Conservation (phyloP, 2,888 invertebrate genomes). For the Noctua janthina region DNA sequence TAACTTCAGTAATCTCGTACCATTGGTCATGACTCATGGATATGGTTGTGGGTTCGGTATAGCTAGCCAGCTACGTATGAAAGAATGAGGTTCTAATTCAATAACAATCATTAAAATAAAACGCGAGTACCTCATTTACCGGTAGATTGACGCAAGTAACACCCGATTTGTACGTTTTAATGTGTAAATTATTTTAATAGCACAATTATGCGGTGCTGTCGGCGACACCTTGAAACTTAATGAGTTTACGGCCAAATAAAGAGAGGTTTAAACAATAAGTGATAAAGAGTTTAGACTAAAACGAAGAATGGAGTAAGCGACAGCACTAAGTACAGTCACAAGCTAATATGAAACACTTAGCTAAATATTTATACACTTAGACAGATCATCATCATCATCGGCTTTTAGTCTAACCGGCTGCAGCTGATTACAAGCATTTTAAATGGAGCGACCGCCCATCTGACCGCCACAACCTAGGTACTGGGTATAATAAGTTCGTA, state of each 20-base stretch:
- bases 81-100: constrained; percentile 10
- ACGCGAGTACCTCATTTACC: constrained; percentile 52
- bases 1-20: constrained; percentile 16
- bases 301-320: constrained; percentile 49
- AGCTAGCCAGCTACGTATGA: not conserved
- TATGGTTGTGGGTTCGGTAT: not conserved
- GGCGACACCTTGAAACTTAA: constrained; percentile 62
- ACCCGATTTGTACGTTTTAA: constrained; percentile 55
- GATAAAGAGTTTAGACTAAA: constrained; percentile 49
- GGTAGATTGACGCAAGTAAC: constrained; percentile 58
- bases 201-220: constrained; percentile 53
- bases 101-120: constrained; percentile 44
- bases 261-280: constrained; percentile 61
- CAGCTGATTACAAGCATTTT: not conserved
- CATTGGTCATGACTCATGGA: not conserved
- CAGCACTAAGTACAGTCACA: constrained; percentile 7
- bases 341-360: not conserved
- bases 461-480: not conserved
- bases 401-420: not conserved
- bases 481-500: not conserved
- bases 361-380: not conserved
- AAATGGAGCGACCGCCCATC: not conserved
- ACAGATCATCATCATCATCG: not conserved
- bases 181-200: constrained; percentile 67
- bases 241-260: constrained; percentile 63